A percentile compares a stretch with the other conserved stretches of the same genome.
Conservation (phyloP, 2,888 invertebrate genomes). For the Drosophila prostipennis region DNA sequence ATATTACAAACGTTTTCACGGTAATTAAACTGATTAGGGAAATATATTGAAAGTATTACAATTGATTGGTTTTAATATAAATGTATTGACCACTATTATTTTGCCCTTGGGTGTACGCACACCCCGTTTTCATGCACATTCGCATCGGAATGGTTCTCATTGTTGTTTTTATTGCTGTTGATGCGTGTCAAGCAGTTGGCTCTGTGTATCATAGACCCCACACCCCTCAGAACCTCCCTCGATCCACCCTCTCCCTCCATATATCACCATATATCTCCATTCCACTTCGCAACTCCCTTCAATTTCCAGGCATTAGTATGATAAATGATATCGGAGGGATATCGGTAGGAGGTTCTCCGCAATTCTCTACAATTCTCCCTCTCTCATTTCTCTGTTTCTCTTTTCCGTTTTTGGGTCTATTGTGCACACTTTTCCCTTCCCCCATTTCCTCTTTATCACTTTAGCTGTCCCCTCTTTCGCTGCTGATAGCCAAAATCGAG, state of each 20-base stretch:
- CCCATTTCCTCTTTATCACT: slow-evolving; percentile 14
- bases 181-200: slow-evolving; percentile 51
- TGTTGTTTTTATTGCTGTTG: slow-evolving; percentile 33
- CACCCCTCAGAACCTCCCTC: background rate
- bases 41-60: no score
- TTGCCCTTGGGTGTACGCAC: background rate
- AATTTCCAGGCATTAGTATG: slow-evolving; percentile 63
- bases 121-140: slow-evolving; percentile 16
- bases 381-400: slow-evolving; percentile 2
- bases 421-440: background rate
- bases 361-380: background rate
- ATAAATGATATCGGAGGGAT: slow-evolving; percentile 52
- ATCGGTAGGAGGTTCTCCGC: slow-evolving; percentile 4
- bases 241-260: background rate
- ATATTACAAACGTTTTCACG: no score
- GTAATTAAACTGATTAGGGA: no score
- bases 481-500: slow-evolving; percentile 19
- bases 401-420: slow-evolving; percentile 2
- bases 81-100: slow-evolving; percentile 2
- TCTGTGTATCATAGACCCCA: slow-evolving; percentile 1
- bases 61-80: background rate
- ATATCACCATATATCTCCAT: slow-evolving; percentile 2
- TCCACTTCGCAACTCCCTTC: slow-evolving; percentile 27
- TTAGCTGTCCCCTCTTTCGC: slow-evolving; percentile 21
- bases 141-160: slow-evolving; percentile 32